phyloP scores from a whole-genome alignment of 2,797 vertebrate species.

The Pteropus rufus region DNA sequence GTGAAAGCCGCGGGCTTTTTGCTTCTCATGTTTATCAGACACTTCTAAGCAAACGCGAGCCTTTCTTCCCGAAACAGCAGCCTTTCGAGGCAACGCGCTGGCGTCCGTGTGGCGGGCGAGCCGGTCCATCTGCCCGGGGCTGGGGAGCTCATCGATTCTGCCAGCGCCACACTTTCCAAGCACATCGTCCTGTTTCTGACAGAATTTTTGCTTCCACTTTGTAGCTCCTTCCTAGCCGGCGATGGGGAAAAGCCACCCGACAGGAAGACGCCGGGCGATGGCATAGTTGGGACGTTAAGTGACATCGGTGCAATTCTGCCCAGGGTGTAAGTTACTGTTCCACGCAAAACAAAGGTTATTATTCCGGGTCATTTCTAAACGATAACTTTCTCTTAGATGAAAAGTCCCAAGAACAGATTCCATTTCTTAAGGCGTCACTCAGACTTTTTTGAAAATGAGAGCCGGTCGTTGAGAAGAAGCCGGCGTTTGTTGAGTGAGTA shows the following conservation, averaged over 20 bases:
- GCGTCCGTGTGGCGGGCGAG: constrained; percentile 30
- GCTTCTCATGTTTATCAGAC: neutral
- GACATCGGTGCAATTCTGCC: accelerated
- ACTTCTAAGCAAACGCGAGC: neutral
- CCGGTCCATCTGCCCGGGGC: constrained; percentile 8
- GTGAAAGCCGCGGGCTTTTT: neutral
- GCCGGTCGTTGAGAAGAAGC: neutral
- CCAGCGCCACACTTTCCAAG: neutral
- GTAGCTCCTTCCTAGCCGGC: neutral
- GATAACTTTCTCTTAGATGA: neutral
- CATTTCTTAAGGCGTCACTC: neutral
- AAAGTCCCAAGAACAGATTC: neutral
- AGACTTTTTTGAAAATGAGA: too few relatives aligned
- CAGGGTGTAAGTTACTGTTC: accelerated
- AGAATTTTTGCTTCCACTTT: neutral
- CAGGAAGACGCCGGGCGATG: accelerated
- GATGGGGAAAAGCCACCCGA: neutral
- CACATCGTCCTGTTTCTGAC: constrained; percentile 23
- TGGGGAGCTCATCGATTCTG: constrained; percentile 47
- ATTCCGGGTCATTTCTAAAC: neutral
- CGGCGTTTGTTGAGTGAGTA: accelerated
- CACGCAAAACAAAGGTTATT: accelerated
- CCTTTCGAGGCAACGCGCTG: constrained; percentile 37
- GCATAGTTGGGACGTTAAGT: accelerated
- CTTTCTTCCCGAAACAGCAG: neutral